Evolutionary conservation across 2,797 vertebrate genomes (phyloP).

Genomic region (Alectoris magna): DNA sequence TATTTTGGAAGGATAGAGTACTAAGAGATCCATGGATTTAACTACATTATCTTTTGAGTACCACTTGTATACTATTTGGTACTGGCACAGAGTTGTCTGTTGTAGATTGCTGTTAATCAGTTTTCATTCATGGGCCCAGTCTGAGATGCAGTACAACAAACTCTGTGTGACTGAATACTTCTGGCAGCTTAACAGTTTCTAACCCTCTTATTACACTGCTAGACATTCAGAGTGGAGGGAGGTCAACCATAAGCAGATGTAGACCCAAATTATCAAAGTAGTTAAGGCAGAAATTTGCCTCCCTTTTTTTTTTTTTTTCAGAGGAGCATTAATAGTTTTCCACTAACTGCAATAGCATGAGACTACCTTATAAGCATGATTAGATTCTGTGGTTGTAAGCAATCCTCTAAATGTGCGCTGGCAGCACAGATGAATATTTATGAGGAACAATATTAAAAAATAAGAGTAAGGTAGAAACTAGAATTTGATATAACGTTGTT

Average conservation of each 20-base stretch:
- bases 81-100: background rate
- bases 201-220: background rate
- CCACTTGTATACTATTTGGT: background rate
- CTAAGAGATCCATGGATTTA: background rate
- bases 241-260: background rate
- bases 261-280: background rate
- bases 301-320: background rate
- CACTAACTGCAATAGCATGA: background rate
- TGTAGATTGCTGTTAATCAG: background rate
- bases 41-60: background rate
- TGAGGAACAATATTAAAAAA: background rate
- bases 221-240: background rate
- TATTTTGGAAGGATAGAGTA: background rate
- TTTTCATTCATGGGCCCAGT: background rate
- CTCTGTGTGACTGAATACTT: background rate
- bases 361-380: background rate
- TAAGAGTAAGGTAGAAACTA: background rate
- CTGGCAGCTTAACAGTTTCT: background rate
- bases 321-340: background rate
- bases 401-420: background rate
- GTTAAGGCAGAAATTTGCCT: background rate
- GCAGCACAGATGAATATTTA: slow-evolving; percentile 14
- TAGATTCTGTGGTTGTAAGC: slow-evolving; percentile 12
- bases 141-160: background rate
- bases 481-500: background rate